A percentile compares a stretch with the other conserved stretches of the same genome.
phyloP scores from a whole-genome alignment of 37 sponge, comb jelly and placozoan genomes.

The Spongilla lacustris region DNA sequence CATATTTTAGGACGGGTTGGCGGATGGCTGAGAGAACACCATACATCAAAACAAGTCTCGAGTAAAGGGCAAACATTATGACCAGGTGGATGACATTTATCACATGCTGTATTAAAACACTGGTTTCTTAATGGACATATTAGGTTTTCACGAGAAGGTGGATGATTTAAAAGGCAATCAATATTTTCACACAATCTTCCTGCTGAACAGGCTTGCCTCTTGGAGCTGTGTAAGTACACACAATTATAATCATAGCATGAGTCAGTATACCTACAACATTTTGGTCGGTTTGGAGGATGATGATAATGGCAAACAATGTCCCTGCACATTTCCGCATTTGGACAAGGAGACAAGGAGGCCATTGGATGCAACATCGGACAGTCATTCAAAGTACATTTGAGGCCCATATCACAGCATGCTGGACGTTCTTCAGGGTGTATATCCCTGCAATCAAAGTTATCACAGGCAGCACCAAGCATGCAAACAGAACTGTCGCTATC shows the following conservation, averaged over 20 bases:
- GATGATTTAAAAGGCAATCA: not conserved
- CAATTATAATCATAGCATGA: not conserved
- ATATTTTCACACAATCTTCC: not conserved
- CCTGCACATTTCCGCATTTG: no score
- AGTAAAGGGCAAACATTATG: not conserved
- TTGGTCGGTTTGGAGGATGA: no score
- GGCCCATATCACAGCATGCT: no score
- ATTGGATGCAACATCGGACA: not conserved
- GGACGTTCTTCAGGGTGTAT: no score
- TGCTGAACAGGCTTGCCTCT: not conserved
- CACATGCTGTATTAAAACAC: not conserved
- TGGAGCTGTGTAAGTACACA: not conserved
- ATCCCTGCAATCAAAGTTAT: no score
- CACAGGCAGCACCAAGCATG: no score
- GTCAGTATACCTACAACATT: not conserved
- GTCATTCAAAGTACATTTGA: not conserved
- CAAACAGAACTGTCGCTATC: no score
- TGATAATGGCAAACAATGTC: no score
- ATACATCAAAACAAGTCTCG: not conserved
- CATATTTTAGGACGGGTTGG: not conserved
- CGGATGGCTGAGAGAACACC: not conserved
- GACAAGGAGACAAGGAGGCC: no score
- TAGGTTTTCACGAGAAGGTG: not conserved
- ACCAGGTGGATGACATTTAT: not conserved
- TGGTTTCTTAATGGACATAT: not conserved